Evolutionary conservation across 2,113 vertebrate species (phyloP), one percentile per base, ranked within the genome.

Genomic region (Rhadina sibilatrix): DNA sequence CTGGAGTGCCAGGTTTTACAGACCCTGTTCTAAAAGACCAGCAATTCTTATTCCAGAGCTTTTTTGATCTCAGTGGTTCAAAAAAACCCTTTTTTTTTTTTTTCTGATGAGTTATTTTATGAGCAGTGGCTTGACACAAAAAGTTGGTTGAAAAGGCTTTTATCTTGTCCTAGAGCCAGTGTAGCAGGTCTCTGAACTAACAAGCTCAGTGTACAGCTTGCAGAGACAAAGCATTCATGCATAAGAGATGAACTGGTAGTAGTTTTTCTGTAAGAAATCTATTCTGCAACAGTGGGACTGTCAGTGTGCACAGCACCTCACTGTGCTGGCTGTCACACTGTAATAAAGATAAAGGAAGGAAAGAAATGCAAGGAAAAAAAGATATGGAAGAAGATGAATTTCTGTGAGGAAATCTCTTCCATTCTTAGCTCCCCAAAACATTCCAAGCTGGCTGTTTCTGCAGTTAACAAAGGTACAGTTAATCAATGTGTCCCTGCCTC

Each of bases 281-380:
- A 28, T 86, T 65, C 72, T 83, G 66, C 65, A 49, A 9, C 37
- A 83, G 79, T 16, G n/a, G 47, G 40, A 56, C 82, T 90, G 85
- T 78, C 84, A 93, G 37, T 24, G 64, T 35, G 60, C 87, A 61
- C 60, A 76, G 89, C 37, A 59, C 89, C 71, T 90, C 33, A 28
- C 87, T 35, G 56, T 64, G 79, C 85, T 72, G 78, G 17, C n/a
- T 95, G 87, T 94, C 91, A 97, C 0, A 0, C 72, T 87, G 68
- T 68, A 94, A 94, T 77, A 91, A 74, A 95, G 92, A 94, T 88
- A 95, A 96, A 95, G 71, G 63, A 74, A 94, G 61, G 78, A 70
- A 94, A 92, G 87, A 90, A 92, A 93, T 74, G 35, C 75, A 69
- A 52, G 78, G 30, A 0, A 56, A 44, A 53, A 83, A 71, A 56